A percentile compares a stretch with the other conserved stretches of the same genome.
Conservation (phyloP, 2,797 vertebrate genomes). For the Trachops cirrhosus region DNA sequence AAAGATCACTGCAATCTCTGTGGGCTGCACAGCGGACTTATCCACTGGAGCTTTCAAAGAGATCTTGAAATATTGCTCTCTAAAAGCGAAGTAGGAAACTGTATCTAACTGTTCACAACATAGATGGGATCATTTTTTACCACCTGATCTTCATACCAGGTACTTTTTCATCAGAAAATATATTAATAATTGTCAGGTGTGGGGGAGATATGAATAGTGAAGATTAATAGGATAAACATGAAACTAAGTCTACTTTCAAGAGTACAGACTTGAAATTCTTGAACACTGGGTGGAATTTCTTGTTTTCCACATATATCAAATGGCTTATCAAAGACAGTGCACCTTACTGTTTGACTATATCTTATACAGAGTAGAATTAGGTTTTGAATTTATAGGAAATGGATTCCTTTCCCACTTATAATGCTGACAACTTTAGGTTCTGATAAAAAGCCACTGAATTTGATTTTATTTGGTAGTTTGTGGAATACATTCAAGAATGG, state of each 20-base stretch:
- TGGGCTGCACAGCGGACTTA: background rate
- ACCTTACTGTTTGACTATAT: background rate
- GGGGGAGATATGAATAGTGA: background rate
- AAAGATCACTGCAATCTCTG: background rate
- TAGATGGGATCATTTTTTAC: background rate
- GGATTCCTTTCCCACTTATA: background rate
- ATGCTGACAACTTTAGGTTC: background rate
- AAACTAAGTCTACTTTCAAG: slow-evolving; percentile 14
- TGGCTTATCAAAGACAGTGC: background rate
- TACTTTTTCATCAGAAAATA: background rate
- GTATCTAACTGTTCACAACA: background rate
- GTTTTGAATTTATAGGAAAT: slow-evolving; percentile 24
- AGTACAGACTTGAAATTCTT: background rate
- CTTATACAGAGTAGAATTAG: background rate
- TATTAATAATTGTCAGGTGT: background rate
- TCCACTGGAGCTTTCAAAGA: background rate
- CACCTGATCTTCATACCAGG: background rate
- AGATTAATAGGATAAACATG: background rate
- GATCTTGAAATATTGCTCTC: background rate
- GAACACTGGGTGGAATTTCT: background rate
- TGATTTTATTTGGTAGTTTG: background rate
- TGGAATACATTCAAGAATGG: background rate
- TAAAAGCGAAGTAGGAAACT: slow-evolving; percentile 11
- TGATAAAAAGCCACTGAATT: background rate
- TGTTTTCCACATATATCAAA: slow-evolving; percentile 28